These are phyloP conservation scores for Drosophila maculinotata DNA, from an alignment of 2,888 invertebrate genomes.

Conservation along the genomic window DNA sequence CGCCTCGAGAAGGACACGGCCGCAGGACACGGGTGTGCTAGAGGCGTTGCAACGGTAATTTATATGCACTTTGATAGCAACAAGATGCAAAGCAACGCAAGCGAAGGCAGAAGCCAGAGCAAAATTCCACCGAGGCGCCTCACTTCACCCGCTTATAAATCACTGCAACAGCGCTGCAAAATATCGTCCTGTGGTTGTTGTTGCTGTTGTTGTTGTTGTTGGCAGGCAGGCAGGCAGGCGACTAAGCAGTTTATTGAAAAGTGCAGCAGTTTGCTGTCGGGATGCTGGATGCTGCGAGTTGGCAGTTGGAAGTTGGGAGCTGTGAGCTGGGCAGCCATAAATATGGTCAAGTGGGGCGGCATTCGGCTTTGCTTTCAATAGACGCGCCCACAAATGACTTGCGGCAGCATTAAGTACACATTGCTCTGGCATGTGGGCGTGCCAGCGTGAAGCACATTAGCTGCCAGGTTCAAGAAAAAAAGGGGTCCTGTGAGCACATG, in stretches of 20 bases:
- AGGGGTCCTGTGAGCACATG: conserved; percentile 5
- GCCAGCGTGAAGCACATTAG: conserved; percentile 48
- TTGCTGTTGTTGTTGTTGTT: conserved; percentile 17
- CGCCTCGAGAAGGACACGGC: conserved; percentile 1
- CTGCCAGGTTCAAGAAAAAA: conserved; percentile 4
- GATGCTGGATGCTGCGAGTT: conserved; percentile 1
- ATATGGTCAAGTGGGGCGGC: conserved; percentile 53
- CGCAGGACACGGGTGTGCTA: background rate
- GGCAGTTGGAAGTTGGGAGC: background rate
- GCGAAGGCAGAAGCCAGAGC: background rate
- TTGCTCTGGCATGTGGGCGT: conserved; percentile 48
- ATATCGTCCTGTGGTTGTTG: conserved; percentile 36
- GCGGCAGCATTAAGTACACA: conserved; percentile 14
- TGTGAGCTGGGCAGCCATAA: conserved; percentile 29
- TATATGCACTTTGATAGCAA: conserved; percentile 80
- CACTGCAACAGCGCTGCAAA: conserved; percentile 47
- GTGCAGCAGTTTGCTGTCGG: conserved; percentile 40
- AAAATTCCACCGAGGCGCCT: conserved; percentile 19
- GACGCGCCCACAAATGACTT: conserved; percentile 53
- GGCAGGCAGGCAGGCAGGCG: conserved; percentile 17
- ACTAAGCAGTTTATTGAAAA: conserved; percentile 81
- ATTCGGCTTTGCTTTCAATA: conserved; percentile 43
- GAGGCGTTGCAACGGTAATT: conserved; percentile 59
- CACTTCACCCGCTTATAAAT: conserved; percentile 64
- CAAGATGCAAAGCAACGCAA: conserved; percentile 67